Evolutionary conservation across 2,888 invertebrate species (phyloP).

Genomic region (Erpobdella octoculata): DNA sequence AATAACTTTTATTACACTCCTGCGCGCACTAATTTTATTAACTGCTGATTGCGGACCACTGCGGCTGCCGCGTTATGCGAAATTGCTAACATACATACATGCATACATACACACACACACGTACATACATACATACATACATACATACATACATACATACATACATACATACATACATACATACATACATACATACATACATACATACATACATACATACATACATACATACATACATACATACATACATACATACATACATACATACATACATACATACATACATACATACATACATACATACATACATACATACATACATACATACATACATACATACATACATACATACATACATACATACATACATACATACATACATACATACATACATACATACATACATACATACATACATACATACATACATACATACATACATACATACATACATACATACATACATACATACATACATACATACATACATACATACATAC

Average conservation of each 20-base stretch:
- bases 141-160: slow-evolving; percentile 4
- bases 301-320: neutral
- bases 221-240: no score
- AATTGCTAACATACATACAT: no score
- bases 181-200: neutral
- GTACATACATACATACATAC: slow-evolving; percentile 13
- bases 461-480: slow-evolving; percentile 25
- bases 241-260: neutral
- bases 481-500: slow-evolving; percentile 21
- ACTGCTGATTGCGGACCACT: no score
- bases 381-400: no score
- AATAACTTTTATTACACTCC: no score
- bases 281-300: neutral
- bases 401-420: no score
- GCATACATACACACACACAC: neutral
- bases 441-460: no score
- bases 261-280: neutral
- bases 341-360: slow-evolving; percentile 17
- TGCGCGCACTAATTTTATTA: no score
- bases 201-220: no score
- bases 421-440: no score
- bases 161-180: slow-evolving; percentile 14
- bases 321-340: neutral
- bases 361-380: neutral
- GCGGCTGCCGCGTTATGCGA: no score